Base-by-base conservation (phyloP, 2,113 vertebrate genomes). In the Uria aalge region DNA sequence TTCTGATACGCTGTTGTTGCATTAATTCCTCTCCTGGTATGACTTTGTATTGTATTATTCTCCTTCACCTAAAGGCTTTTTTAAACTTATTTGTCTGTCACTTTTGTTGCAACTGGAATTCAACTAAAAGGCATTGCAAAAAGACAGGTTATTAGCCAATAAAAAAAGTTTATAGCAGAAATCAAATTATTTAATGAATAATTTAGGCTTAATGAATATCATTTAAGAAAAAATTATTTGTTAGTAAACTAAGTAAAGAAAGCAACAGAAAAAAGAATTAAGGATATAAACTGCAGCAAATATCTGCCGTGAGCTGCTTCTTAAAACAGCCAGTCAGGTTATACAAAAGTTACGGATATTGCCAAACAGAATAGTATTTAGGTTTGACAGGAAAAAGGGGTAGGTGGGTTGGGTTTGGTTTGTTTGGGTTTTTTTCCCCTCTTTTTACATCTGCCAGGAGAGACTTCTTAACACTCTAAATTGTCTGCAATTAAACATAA, bases 401-500 rank as follows among this genome's bases (percentile, higher is more conserved):
- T 56, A 55, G 5, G 41, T 75, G 38, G 30, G 16, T 2, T 82
- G 32, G 2, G 7, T 19, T 81, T 60, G 13, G 3, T 76, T 84
- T 88, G 48, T 6, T 84, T 83, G 6, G 40, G 6, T 15, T 1
- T 22, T 36, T 66, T n/a, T 73, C 17, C 13, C 17, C 4, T 24
- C 18, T 79, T 81, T 87, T 94, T 85, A 57, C 19, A 84, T 81
- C 22, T 93, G 53, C 71, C 91, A 38, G 52, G 60, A 96, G 43
- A 78, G 63, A 94, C 20, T 85, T 96, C 94, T 96, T 95, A 96
- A 92, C 69, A 73, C 84, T 96, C 64, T 27, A 94, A 96, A 96
- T 74, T 89, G 32, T 41, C 93, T 96, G 74, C 94, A 98, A 97
- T 98, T 98, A 97, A 91, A 93, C 52, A 64, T 60, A 88, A 86